phyloP scores from a whole-genome alignment of 2,797 vertebrate genomes.

The Zenarchopterus dispar region DNA sequence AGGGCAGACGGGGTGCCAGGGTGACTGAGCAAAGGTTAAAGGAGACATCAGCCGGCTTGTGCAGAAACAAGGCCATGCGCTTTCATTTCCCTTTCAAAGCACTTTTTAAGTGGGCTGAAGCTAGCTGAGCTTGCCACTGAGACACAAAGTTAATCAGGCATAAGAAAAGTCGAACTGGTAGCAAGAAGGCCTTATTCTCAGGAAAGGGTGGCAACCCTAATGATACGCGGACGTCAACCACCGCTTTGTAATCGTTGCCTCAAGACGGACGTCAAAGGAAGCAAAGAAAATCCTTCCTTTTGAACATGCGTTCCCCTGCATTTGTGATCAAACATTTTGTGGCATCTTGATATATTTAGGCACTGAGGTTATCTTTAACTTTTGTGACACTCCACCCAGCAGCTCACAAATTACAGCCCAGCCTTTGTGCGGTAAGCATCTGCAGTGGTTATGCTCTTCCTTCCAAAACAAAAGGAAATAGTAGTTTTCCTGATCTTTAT shows the following conservation, averaged over 20 bases:
- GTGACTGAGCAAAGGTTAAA: constrained; percentile 63
- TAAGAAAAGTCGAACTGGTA: constrained; percentile 30
- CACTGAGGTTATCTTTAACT: constrained; percentile 60
- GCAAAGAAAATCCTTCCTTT: constrained; percentile 37
- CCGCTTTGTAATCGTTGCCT: constrained; percentile 71
- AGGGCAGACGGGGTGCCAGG: constrained; percentile 56
- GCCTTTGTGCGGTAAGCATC: constrained; percentile 37
- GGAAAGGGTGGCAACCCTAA: constrained; percentile 65
- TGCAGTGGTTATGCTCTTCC: constrained; percentile 36
- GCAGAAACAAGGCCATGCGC: constrained; percentile 55
- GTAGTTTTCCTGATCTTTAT: constrained; percentile 58
- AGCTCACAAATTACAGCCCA: constrained; percentile 70
- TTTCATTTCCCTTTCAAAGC: constrained; percentile 66
- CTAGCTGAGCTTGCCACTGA: constrained; percentile 36
- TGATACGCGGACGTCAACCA: constrained; percentile 50
- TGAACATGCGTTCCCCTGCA: constrained; percentile 34
- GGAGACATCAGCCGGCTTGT: constrained; percentile 50
- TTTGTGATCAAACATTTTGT: constrained; percentile 69
- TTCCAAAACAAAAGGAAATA: constrained; percentile 70
- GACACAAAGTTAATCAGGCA: constrained; percentile 45
- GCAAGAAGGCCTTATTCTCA: constrained; percentile 38
- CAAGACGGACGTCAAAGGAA: constrained; percentile 47
- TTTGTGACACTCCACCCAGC: constrained; percentile 63
- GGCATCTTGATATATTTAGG: constrained; percentile 63
- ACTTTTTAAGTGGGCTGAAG: constrained; percentile 34